phyloP scores from a whole-genome alignment of 1,140 invertebrate genomes.

The Vollenhovia emeryi region DNA sequence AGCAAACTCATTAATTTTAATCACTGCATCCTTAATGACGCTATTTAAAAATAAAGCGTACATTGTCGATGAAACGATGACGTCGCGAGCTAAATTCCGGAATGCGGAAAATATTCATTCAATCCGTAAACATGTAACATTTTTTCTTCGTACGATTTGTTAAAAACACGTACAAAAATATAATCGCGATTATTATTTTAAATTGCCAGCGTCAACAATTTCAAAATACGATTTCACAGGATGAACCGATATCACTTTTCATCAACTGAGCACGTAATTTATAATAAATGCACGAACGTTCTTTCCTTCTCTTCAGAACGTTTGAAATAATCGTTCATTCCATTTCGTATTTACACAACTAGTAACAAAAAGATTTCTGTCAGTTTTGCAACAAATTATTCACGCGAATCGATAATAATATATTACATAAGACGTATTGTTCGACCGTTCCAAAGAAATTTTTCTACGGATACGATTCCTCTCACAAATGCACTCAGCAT shows the following conservation, averaged over 20 bases:
- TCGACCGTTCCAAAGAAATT: not conserved
- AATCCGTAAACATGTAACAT: not conserved
- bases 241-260: not conserved
- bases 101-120: not conserved
- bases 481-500: not conserved
- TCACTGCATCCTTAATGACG: not conserved
- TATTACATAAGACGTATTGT: slow-evolving; percentile 30
- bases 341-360: not conserved
- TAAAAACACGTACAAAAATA: not conserved
- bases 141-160: not conserved
- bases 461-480: not conserved
- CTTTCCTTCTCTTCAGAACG: not conserved
- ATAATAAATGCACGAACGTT: not conserved
- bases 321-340: not conserved
- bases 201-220: slow-evolving; percentile 20
- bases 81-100: not conserved
- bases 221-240: not conserved
- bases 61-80: not conserved
- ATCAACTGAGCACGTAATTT: not conserved
- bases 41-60: not conserved
- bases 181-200: slow-evolving; percentile 7
- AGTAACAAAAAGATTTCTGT: slow-evolving; percentile 7
- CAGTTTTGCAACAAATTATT: slow-evolving; percentile 33
- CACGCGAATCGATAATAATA: slow-evolving; percentile 24
- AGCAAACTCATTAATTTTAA: not conserved